phyloP scores from a whole-genome alignment of 2,888 invertebrate genomes.

The Athrips mouffetella region DNA sequence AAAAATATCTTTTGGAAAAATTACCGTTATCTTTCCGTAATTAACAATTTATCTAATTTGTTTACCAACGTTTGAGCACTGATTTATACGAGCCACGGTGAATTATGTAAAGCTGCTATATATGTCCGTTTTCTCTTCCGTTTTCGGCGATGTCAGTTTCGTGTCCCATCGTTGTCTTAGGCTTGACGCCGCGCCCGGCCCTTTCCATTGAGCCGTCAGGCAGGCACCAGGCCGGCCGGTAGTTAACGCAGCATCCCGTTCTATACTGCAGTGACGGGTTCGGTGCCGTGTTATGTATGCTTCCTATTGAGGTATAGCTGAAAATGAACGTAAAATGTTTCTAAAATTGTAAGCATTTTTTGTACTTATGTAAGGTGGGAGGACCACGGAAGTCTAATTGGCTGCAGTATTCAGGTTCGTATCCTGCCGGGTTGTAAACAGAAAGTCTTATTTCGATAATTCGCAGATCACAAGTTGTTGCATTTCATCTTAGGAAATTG shows the following conservation, averaged over 20 bases:
- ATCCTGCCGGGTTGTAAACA: no score
- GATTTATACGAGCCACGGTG: no score
- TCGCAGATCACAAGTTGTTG: no score
- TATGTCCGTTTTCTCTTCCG: neutral
- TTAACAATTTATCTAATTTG: no score
- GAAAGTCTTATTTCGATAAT: no score
- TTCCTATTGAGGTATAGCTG: slow-evolving; percentile 93
- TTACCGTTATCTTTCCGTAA: no score
- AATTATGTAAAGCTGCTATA: neutral
- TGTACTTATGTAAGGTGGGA: no score
- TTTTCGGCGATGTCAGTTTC: neutral
- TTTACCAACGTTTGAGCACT: no score
- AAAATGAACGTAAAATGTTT: neutral
- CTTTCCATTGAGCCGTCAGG: slow-evolving; percentile 80
- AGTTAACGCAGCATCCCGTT: slow-evolving; percentile 69
- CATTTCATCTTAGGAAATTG: no score
- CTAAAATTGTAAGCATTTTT: neutral
- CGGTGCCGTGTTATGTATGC: slow-evolving; percentile 85
- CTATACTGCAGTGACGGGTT: slow-evolving; percentile 83
- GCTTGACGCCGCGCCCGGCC: slow-evolving; percentile 60
- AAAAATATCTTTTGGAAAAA: no score
- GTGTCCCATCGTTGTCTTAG: slow-evolving; percentile 29
- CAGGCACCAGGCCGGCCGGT: slow-evolving; percentile 85
- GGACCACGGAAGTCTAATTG: no score
- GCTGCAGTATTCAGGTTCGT: no score